Percentiles rank a stretch among this genome's conserved stretches.
Evolutionary conservation across 2,888 invertebrate genomes (phyloP).

Genomic region (Yponomeuta cagnagella): DNA sequence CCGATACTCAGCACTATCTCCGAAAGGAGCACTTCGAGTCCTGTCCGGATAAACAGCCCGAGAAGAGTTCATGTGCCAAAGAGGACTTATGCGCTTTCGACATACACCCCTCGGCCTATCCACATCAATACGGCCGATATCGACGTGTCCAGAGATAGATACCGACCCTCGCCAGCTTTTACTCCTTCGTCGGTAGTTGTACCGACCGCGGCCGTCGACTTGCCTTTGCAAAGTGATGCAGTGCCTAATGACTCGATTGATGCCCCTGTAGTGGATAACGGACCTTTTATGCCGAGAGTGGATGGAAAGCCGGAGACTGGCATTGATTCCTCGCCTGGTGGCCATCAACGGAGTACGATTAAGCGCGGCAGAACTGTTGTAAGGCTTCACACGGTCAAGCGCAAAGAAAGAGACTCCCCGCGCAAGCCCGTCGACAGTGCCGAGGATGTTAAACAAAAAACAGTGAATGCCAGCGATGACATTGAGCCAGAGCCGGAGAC

Average conservation of each 20-base stretch:
- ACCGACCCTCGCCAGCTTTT: conserved; percentile 40
- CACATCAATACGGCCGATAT: conserved; percentile 90
- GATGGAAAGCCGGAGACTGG: conserved; percentile 64
- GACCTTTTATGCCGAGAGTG: conserved; percentile 62
- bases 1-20: conserved; percentile 86
- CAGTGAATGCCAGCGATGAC: conserved; percentile 16
- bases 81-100: conserved; percentile 59
- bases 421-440: conserved; percentile 42
- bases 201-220: conserved; percentile 24
- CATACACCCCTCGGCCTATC: conserved; percentile 77
- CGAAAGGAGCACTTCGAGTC: conserved; percentile 51
- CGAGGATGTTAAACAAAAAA: conserved; percentile 19
- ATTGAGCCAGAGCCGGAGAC: conserved; percentile 23
- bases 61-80: conserved; percentile 67
- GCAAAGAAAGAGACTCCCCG: conserved; percentile 66
- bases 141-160: conserved; percentile 84
- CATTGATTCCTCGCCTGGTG: conserved; percentile 58
- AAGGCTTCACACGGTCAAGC: conserved; percentile 80
- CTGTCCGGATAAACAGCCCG: conserved; percentile 60
- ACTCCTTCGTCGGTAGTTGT: background rate
- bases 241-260: conserved; percentile 47
- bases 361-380: conserved; percentile 84
- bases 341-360: conserved; percentile 73
- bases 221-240: conserved; percentile 33
- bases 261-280: conserved; percentile 22